Evolutionary conservation across 2,797 vertebrate species (phyloP), one percentile per base, ranked within the genome.

Genomic region (Leptatherina wallacei): DNA sequence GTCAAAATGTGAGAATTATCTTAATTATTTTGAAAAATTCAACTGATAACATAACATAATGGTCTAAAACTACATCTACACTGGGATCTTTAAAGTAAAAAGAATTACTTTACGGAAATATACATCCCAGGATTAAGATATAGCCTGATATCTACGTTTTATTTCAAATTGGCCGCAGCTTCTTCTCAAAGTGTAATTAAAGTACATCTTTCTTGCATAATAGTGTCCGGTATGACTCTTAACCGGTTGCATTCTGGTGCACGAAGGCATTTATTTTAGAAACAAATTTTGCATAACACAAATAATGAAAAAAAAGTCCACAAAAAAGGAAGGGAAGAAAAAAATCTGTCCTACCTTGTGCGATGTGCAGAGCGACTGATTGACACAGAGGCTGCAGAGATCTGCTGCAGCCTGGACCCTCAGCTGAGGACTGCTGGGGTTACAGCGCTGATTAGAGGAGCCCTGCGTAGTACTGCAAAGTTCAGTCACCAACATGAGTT

Each of bases 311-410:
- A 56, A 71, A 27, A 6, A 35, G 14, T 35, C 18, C n/a, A 14
- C 29, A 18, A 18, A 1, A 11, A 30, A 8, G 7, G 2, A 1
- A 22, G n/a, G 7, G 4, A 3, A 4, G 2, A 16, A 3, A 30
- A 6, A 14, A 30, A 38, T 1, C 3, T 6, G 71, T 40, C 81
- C 67, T 85, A 91, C 87, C 84, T 87, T 65, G 59, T 0, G 2
- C 13, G 64, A 49, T 29, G 16, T 75, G 75, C 65, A 62, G 56
- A 35, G 47, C n/a, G 32, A 51, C 44, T 24, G 40, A 61, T 6
- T 2, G 42, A 13, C n/a, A 22, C 0, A 27, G 3, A 27, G 27
- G 22, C 16, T 73, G 80, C 65, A 68, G 69, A 14, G n/a, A 36
- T 13, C 55, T 44, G 69, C 77, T 60, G 75, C 82, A 60, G 52